Conservation (phyloP, 2,888 invertebrate species). For the Opisthograptis luteolata region DNA sequence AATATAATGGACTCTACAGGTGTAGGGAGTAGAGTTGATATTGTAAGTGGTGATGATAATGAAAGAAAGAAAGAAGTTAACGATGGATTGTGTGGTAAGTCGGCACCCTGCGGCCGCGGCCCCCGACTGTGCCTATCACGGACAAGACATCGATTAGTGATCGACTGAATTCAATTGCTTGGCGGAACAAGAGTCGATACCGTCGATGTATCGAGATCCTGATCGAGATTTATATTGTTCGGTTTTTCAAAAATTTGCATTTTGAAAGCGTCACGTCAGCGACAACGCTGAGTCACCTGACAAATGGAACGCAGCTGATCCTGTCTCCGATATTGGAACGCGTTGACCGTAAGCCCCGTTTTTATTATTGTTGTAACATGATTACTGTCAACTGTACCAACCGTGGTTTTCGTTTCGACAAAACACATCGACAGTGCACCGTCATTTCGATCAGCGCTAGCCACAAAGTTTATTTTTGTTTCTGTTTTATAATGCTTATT, state of each 20-base stretch:
- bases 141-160: constrained; percentile 85
- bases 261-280: constrained; percentile 82
- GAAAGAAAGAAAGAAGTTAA: constrained; percentile 83
- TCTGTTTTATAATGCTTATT: constrained; percentile 41
- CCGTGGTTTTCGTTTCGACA: constrained; percentile 58
- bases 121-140: constrained; percentile 83
- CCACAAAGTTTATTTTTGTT: constrained; percentile 19
- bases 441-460: constrained; percentile 41
- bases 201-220: constrained; percentile 75
- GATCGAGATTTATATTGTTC: constrained; percentile 81
- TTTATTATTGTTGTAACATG: constrained; percentile 77
- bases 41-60: constrained; percentile 71
- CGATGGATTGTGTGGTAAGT: constrained; percentile 85
- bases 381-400: constrained; percentile 77
- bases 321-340: constrained; percentile 75
- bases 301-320: constrained; percentile 78
- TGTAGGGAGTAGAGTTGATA: constrained; percentile 69
- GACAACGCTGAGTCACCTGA: constrained; percentile 82
- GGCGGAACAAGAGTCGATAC: constrained; percentile 79
- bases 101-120: constrained; percentile 83
- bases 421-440: constrained; percentile 53
- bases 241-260: constrained; percentile 82
- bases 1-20: constrained; percentile 68
- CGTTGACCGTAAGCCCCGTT: constrained; percentile 81
- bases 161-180: constrained; percentile 84